phyloP scores from a whole-genome alignment of 2,888 invertebrate species.

The Melanophora roralis region DNA sequence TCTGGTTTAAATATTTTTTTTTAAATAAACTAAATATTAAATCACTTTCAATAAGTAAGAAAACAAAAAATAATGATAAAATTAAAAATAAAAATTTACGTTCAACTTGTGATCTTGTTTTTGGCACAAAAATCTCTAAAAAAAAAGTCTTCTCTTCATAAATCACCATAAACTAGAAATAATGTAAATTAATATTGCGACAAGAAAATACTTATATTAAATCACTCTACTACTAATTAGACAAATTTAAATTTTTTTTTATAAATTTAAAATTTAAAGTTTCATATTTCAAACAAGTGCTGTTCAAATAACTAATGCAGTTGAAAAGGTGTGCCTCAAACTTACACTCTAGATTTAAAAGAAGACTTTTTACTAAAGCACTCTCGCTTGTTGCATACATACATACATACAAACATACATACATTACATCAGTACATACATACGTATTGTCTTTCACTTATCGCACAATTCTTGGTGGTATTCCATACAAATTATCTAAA shows the following conservation, averaged over 20 bases:
- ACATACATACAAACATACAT: no score
- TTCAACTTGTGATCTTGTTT: constrained; percentile 44
- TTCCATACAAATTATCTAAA: constrained; percentile 28
- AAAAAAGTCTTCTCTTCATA: background rate
- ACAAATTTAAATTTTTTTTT: constrained; percentile 3
- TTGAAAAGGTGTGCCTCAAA: no score
- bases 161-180: constrained; percentile 30
- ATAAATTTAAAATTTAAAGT: background rate
- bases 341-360: no score
- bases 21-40: no score
- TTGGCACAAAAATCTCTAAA: constrained; percentile 15
- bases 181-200: constrained; percentile 47
- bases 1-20: no score
- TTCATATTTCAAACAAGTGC: constrained; percentile 8
- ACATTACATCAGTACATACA: background rate
- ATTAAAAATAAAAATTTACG: constrained; percentile 20
- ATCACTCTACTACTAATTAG: constrained; percentile 23
- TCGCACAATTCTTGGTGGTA: background rate
- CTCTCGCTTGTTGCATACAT: constrained; percentile 41
- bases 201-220: constrained; percentile 41
- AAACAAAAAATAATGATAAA: background rate
- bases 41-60: no score
- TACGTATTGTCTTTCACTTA: constrained; percentile 9
- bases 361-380: constrained; percentile 21
- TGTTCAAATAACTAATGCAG: no score